phyloP scores from a whole-genome alignment of 1,140 invertebrate genomes.

The Drosophila subobscura region DNA sequence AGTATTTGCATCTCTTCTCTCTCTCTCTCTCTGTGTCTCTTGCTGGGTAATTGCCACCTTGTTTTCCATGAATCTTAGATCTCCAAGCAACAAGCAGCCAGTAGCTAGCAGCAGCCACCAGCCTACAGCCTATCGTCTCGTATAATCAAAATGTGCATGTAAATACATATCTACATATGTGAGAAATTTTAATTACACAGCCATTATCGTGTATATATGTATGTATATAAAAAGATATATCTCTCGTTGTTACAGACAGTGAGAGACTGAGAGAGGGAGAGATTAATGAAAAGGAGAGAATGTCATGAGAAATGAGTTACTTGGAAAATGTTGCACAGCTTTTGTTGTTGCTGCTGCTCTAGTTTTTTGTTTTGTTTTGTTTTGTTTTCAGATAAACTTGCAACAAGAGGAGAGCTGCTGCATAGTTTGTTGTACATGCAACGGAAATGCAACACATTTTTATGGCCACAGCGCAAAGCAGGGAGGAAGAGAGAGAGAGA shows the following conservation, averaged over 20 bases:
- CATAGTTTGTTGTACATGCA: constrained; percentile 72
- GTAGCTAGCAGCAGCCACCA: too few relatives aligned
- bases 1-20: constrained; percentile 47
- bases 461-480: constrained; percentile 38
- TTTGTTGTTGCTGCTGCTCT: constrained; percentile 62
- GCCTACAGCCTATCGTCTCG: constrained; percentile 24
- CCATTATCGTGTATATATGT: constrained; percentile 43
- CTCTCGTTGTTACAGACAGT: constrained; percentile 15
- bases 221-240: constrained; percentile 6
- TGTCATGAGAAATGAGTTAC: constrained; percentile 75
- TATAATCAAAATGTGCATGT: constrained; percentile 55
- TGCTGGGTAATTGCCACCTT: constrained; percentile 69
- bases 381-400: constrained; percentile 6
- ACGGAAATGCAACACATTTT: constrained; percentile 79
- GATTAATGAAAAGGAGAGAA: constrained; percentile 60
- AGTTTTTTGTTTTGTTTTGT: constrained; percentile 25
- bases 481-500: not conserved
- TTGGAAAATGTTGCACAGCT: constrained; percentile 64
- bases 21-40: constrained; percentile 30
- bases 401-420: constrained; percentile 47
- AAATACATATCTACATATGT: constrained; percentile 53
- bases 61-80: constrained; percentile 67
- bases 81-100: constrained; percentile 12
- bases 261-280: not conserved
- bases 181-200: constrained; percentile 73